Percentiles rank a stretch among this genome's conserved stretches.
Evolutionary conservation across 2,113 vertebrate species (phyloP).

Genomic region (Elachura formosa): DNA sequence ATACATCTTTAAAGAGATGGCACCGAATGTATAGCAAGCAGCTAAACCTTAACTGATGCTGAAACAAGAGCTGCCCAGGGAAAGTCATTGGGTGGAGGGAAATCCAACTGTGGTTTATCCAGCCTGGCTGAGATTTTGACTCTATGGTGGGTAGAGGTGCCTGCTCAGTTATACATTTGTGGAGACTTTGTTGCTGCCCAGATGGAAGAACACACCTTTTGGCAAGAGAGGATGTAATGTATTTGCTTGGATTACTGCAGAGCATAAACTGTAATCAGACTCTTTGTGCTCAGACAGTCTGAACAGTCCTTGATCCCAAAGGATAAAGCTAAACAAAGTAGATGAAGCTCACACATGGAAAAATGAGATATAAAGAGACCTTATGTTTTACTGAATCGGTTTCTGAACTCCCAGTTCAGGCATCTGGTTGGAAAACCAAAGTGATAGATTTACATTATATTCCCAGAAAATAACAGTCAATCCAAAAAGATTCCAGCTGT

Average conservation of each 20-base stretch:
- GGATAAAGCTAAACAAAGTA: neutral
- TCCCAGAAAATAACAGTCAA: conserved; percentile 39
- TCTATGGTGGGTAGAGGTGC: neutral
- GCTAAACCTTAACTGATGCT: neutral
- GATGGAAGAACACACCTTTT: neutral
- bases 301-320: neutral
- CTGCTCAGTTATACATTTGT: neutral
- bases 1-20: conserved; percentile 27
- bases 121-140: neutral
- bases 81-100: neutral
- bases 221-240: neutral
- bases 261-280: neutral
- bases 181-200: neutral
- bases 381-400: neutral
- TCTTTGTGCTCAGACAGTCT: neutral
- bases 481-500: conserved; percentile 35
- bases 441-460: neutral
- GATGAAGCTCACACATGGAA: neutral
- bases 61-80: neutral
- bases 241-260: neutral
- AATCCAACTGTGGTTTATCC: neutral
- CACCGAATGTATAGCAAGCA: neutral
- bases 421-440: neutral
- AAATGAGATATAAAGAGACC: neutral
- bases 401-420: conserved; percentile 4